Evolutionary conservation across 2,888 invertebrate species (phyloP), one percentile per base, ranked within the genome.

Genomic region (Girardia tigrina): DNA sequence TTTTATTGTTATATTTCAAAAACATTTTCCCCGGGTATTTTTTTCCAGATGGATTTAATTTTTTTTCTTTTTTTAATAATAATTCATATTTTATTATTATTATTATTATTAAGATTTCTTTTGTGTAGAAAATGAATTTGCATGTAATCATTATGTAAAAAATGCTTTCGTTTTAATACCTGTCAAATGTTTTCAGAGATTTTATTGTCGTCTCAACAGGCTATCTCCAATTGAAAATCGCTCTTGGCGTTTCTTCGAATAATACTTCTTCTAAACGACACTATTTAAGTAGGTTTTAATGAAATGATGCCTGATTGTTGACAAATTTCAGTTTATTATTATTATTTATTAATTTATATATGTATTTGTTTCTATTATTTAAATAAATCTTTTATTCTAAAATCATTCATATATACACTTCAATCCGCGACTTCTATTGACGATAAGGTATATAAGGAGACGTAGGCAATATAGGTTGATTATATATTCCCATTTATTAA

Each of bases 201-300:
- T 56, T 56, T 56, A 56, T 56, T 56, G 56, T 56, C 56, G 23
- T n/a, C 56, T 56, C 56, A 56, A 56, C 56, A 56, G 56, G 56
- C 56, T 56, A 12, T 56, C n/a, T n/a, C n/a, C 56, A 56, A 56
- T 56, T 56, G 56, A 56, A 56, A 56, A 56, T 56, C 56, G 8
- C 4, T 20, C 56, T 56, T 56, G 56, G 56, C 4, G 23, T n/a
- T n/a, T 8, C 56, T 56, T 56, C 56, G 56, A 56, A 56, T 8
- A 56, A 56, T 56, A 56, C 56, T 23, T 56, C 56, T 23, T 20
- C 56, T 56, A 56, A 20, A 56, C 56, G 23, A 56, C 23, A 56
- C 16, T 36, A 36, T 56, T 56, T 56, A 56, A 56, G 56, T 56
- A 56, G 56, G 56, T 56, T 56, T 56, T 56, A 56, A 56, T 56